These are phyloP conservation scores for Anarrhichthys ocellatus DNA, from an alignment of 2,113 vertebrate genomes.

Conservation along the genomic window DNA sequence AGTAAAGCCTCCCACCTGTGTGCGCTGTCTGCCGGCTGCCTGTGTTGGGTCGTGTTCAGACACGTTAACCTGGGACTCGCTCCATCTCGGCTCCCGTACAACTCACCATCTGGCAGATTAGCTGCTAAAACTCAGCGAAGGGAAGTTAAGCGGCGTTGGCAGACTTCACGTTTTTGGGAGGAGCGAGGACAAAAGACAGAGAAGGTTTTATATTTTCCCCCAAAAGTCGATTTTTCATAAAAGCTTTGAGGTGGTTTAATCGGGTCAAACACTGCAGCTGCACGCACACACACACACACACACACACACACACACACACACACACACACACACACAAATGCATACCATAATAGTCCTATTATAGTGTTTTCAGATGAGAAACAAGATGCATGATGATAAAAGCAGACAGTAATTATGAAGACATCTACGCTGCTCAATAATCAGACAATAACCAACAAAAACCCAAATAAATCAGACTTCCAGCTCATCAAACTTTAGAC, in stretches of 20 bases:
- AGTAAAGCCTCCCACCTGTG: constrained; percentile 55
- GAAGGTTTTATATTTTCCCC: constrained; percentile 24
- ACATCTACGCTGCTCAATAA: not conserved
- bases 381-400: not conserved
- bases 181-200: not conserved
- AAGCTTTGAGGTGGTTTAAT: not conserved
- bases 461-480: not conserved
- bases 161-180: constrained; percentile 19
- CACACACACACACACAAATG: not conserved
- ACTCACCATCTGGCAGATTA: constrained; percentile 68
- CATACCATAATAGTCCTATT: not conserved
- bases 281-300: not conserved
- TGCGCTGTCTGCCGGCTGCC: constrained; percentile 40
- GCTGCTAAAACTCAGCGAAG: constrained; percentile 54
- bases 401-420: not conserved
- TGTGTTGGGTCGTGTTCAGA: constrained; percentile 53
- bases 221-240: constrained; percentile 20
- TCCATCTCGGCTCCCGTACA: constrained; percentile 54
- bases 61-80: constrained; percentile 65
- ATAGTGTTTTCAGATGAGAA: not conserved
- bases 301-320: not conserved
- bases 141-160: constrained; percentile 62
- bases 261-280: constrained; percentile 13
- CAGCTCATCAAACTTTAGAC: not conserved
- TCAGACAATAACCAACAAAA: not conserved